These are phyloP conservation scores for Tamandua tetradactyla DNA, from an alignment of 2,797 vertebrate genomes.

Conservation along the genomic window DNA sequence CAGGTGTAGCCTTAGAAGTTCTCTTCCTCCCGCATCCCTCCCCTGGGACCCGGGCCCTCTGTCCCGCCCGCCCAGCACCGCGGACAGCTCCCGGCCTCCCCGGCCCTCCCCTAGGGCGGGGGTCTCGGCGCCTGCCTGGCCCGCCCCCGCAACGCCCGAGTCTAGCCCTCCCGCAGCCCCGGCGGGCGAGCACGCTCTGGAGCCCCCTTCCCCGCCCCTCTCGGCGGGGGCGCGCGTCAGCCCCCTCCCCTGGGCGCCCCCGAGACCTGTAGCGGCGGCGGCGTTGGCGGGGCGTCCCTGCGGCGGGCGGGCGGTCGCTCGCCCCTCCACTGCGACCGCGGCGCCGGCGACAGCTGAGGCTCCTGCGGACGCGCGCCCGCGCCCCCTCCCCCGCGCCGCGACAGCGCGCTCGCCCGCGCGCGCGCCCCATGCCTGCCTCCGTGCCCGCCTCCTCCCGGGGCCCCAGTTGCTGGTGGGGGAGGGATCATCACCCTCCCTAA, in stretches of 20 bases:
- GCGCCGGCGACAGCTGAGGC: constrained; percentile 62
- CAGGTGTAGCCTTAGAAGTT: constrained; percentile 26
- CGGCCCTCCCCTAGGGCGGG: constrained; percentile 43
- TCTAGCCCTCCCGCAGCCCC: constrained; percentile 51
- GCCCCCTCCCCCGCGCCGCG: constrained; percentile 65
- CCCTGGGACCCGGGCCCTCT: constrained; percentile 3
- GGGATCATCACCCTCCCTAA: neutral
- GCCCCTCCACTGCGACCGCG: constrained; percentile 75
- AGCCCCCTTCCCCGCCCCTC: constrained; percentile 54
- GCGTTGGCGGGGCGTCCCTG: constrained; percentile 72
- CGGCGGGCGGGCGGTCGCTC: constrained; percentile 56
- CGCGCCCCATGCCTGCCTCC: constrained; percentile 70
- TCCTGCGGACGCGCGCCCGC: constrained; percentile 70
- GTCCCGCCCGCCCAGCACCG: constrained; percentile 71
- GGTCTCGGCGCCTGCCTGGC: constrained; percentile 40
- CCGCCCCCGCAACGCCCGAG: constrained; percentile 21
- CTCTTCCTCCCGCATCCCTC: neutral
- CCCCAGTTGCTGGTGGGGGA: neutral
- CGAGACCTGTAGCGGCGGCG: constrained; percentile 68
- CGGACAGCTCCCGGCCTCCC: constrained; percentile 71
- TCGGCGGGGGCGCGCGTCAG: constrained; percentile 32
- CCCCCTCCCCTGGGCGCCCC: constrained; percentile 62
- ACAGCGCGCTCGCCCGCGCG: constrained; percentile 73
- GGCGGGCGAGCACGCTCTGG: constrained; percentile 54
- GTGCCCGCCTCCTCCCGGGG: constrained; percentile 58